Evolutionary conservation across 2,888 invertebrate species (phyloP).

Genomic region (Dicycla oo): DNA sequence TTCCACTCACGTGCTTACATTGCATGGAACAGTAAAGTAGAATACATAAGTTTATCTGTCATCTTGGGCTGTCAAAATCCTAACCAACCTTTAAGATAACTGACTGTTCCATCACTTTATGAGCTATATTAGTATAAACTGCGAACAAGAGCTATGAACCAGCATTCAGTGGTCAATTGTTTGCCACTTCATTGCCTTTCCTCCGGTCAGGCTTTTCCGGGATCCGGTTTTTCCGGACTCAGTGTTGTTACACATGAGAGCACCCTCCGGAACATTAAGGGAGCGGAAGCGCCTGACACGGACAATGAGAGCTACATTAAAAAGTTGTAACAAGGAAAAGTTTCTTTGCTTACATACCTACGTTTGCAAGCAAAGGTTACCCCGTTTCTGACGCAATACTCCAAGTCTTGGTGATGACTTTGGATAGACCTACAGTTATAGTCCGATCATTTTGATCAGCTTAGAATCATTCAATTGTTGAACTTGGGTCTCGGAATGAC

Average conservation of each 20-base stretch:
- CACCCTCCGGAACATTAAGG: constrained; percentile 10
- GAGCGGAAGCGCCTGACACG: neutral
- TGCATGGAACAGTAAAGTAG: too few species aligned
- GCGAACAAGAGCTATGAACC: neutral
- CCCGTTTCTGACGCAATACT: neutral
- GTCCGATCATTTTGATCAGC: too few species aligned
- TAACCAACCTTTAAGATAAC: neutral
- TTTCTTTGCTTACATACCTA: neutral
- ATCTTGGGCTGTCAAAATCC: neutral
- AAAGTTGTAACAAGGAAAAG: neutral
- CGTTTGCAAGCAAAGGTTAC: neutral
- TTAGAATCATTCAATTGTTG: neutral
- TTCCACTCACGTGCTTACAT: too few species aligned
- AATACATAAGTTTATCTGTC: too few species aligned
- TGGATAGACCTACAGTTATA: neutral
- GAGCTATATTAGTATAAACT: neutral
- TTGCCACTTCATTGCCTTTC: neutral
- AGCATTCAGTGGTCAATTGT: neutral
- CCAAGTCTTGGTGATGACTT: neutral
- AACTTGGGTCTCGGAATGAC: neutral
- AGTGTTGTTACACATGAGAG: neutral
- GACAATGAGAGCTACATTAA: neutral
- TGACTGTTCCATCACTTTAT: neutral
- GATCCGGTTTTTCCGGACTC: neutral
- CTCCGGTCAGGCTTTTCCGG: neutral